Base-by-base conservation (phyloP, 1,140 invertebrate genomes). In the Zaprionus nigranus region DNA sequence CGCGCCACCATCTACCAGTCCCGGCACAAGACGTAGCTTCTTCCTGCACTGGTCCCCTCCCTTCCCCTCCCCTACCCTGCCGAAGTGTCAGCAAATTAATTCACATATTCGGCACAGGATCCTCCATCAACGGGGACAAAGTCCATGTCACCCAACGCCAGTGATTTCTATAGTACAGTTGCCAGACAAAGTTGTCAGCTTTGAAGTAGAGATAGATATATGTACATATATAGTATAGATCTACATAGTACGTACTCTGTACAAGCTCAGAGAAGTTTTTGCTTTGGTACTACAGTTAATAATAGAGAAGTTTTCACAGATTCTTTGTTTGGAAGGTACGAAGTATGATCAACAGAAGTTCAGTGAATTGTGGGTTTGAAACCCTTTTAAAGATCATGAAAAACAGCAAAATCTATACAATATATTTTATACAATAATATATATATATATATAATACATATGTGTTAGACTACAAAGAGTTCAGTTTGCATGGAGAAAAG, bases 31-130 rank as follows among this genome's bases (percentile, higher is more conserved):
- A 40, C 38, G 38, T 2, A 15, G 38, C 15, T 43, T n/a, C 7
- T 9, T 17, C 6, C 40, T n/a, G 1, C 9, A 5, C n/a, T 56
- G 43, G 9, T 15, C 43, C 12, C 7, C 24, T 22, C 5, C 9
- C 53, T 11, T 3, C 11, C 22, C 43, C 7, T 24, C 13, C 11
- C 28, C 20, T 12, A 9, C 24, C 24, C 24, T 26, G 24, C 24
- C 20, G 46, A 34, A 40, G 34, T 64, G 46, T 46, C 53, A 36
- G 69, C 67, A 54, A 83, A 83, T 88, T 81, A 88, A 88, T 88
- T 77, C 83, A 64, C 69, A 59, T 70, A 58, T 67, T 75, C 46
- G 53, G 17, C 59, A 28, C 65, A 78, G 78, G 66, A 78, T 63
- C 58, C 68, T 36, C 68, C 53, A 51, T 62, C 71, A 69, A 51